Evolutionary conservation across 2,113 vertebrate genomes (phyloP).

Genomic region (Carettochelys insculpta): DNA sequence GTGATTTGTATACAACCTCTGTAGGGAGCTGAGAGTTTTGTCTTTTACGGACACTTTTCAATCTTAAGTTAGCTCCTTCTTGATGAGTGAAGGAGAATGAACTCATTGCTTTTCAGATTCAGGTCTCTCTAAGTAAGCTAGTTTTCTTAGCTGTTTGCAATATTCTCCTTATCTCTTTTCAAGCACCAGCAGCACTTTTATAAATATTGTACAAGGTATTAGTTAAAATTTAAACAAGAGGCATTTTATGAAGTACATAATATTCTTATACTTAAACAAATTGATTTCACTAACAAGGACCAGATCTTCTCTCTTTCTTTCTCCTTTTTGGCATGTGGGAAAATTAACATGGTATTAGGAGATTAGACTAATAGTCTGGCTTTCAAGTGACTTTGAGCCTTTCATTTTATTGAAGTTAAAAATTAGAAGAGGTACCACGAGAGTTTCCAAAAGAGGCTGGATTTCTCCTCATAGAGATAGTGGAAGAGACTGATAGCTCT

Average conservation of each 20-base stretch:
- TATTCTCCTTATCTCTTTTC: neutral
- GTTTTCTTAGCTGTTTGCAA: neutral
- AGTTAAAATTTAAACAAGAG: neutral
- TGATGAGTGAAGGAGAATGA: neutral
- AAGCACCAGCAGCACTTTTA: neutral
- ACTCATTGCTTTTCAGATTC: neutral
- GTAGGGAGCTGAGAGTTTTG: neutral
- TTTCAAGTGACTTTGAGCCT: neutral
- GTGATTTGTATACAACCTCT: neutral
- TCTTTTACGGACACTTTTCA: fast-evolving
- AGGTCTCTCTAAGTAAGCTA: neutral
- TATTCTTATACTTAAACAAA: neutral
- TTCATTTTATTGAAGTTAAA: neutral
- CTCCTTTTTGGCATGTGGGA: neutral
- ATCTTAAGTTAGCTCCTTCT: neutral
- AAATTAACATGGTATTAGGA: neutral
- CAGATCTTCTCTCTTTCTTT: neutral
- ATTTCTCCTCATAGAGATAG: neutral
- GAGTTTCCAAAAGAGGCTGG: neutral
- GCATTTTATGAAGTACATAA: neutral
- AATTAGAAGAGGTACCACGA: neutral
- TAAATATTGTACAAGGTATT: fast-evolving
- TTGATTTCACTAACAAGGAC: neutral
- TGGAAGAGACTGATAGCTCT: neutral
- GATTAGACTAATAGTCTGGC: neutral